Evolutionary conservation across 2,888 invertebrate genomes (phyloP).

Genomic region (Epinotia ramella): DNA sequence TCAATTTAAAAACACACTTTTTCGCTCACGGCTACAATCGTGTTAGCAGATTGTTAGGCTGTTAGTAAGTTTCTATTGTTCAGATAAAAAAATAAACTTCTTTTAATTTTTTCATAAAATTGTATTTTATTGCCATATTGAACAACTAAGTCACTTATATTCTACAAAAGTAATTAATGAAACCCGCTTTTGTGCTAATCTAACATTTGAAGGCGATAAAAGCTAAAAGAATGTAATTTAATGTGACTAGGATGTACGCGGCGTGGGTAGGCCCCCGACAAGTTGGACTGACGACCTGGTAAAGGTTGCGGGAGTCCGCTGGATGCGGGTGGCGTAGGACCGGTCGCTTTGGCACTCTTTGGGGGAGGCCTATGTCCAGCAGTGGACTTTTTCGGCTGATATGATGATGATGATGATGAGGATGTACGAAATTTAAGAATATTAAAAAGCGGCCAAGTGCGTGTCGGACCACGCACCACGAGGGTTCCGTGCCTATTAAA

Average conservation of each 20-base stretch:
- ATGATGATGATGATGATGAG: too few species aligned
- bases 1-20: constrained; percentile 63
- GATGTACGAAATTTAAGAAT: too few species aligned
- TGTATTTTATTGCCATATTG: not conserved
- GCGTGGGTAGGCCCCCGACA: too few species aligned
- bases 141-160: constrained; percentile 50
- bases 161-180: constrained; percentile 55
- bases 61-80: constrained; percentile 53
- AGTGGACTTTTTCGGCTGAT: too few species aligned
- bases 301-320: too few species aligned
- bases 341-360: too few species aligned
- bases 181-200: constrained; percentile 45
- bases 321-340: too few species aligned
- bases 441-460: too few species aligned
- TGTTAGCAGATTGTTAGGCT: constrained; percentile 35
- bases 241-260: constrained; percentile 42
- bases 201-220: constrained; percentile 44
- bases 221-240: constrained; percentile 54
- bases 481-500: too few species aligned
- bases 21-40: constrained; percentile 27
- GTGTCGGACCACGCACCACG: too few species aligned
- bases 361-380: too few species aligned
- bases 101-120: not conserved
- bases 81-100: not conserved
- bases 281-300: too few species aligned